Conservation (phyloP, 2,888 invertebrate genomes). For the Cacoxenus indagator region DNA sequence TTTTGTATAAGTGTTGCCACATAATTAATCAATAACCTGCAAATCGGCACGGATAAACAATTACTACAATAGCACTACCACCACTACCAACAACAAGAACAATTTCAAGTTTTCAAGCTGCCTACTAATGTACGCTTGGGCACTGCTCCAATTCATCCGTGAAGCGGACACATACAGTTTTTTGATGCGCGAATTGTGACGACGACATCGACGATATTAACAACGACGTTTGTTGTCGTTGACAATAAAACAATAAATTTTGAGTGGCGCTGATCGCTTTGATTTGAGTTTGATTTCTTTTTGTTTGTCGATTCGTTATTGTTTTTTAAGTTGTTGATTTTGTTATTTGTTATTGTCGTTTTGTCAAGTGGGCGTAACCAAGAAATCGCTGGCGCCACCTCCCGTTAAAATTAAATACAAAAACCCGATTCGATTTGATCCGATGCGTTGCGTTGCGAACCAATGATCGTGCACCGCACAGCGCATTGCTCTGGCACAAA, state of each 20-base stretch:
- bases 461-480: neutral
- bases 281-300: constrained; percentile 37
- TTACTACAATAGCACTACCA: neutral
- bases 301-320: constrained; percentile 28
- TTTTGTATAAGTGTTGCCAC: neutral
- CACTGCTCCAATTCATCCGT: neutral
- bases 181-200: neutral
- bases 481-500: neutral
- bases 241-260: neutral
- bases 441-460: neutral
- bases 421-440: neutral
- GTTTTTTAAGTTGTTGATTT: constrained; percentile 28
- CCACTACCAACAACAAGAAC: neutral
- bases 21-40: neutral
- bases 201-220: neutral
- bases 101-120: neutral
- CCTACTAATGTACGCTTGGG: neutral
- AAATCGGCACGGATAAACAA: neutral
- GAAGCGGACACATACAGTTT: neutral
- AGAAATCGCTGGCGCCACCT: constrained; percentile 67
- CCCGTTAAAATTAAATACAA: constrained; percentile 41
- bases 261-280: constrained; percentile 27
- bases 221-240: constrained; percentile 35
- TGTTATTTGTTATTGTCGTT: constrained; percentile 19
- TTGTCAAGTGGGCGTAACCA: constrained; percentile 65